Evolutionary conservation across 2,113 vertebrate genomes (phyloP).

Genomic region (Misgurnus anguillicaudatus): DNA sequence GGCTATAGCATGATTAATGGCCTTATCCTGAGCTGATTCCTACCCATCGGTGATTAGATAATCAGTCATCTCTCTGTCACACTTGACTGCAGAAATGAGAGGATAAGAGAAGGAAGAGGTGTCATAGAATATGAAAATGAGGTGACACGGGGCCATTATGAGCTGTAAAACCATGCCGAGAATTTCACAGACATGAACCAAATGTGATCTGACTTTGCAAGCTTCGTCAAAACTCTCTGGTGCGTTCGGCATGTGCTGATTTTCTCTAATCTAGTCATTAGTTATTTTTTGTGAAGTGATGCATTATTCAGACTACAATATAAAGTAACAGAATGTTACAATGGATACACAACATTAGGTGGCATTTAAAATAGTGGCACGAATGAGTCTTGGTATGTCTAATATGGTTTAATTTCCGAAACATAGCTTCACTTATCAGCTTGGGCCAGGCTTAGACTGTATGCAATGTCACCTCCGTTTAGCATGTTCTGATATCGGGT

Average conservation of each 20-base stretch:
- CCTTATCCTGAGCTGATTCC: conserved; percentile 40
- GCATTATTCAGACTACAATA: neutral
- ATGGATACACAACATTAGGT: no score
- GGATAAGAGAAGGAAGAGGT: conserved; percentile 45
- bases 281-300: neutral
- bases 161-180: conserved; percentile 21
- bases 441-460: neutral
- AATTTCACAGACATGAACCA: conserved; percentile 19
- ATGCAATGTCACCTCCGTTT: conserved; percentile 34
- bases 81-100: conserved; percentile 42
- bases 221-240: neutral
- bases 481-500: conserved; percentile 64
- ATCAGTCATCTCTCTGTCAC: conserved; percentile 54
- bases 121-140: conserved; percentile 42
- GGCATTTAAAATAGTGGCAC: no score
- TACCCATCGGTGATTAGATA: conserved; percentile 56
- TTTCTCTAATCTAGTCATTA: neutral
- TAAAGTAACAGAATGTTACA: neutral
- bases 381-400: neutral
- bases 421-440: neutral
- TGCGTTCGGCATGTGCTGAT: neutral
- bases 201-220: conserved; percentile 16
- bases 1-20: conserved; percentile 57
- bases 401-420: neutral
- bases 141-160: conserved; percentile 30